Evolutionary conservation across 2,113 vertebrate genomes (phyloP).

Genomic region (Aldabrachelys gigantea): DNA sequence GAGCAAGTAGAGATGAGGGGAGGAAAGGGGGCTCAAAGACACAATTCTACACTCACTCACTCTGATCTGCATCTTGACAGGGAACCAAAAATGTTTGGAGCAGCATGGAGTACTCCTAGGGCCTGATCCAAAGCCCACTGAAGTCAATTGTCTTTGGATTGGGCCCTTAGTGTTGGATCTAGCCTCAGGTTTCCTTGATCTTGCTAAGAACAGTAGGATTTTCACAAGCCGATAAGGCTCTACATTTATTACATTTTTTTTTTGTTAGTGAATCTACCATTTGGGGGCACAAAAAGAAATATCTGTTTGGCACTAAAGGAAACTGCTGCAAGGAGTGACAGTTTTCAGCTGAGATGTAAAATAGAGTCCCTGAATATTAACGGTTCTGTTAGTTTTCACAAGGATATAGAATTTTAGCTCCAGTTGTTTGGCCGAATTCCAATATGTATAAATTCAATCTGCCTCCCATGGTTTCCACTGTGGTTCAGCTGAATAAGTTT

Average conservation of each 20-base stretch:
- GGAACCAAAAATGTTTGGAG: not conserved
- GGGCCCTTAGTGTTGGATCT: not conserved
- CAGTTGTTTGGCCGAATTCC: not conserved
- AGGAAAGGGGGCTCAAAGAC: not conserved
- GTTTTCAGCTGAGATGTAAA: not conserved
- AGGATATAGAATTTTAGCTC: not conserved
- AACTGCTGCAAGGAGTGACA: not conserved
- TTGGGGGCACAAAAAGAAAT: not conserved
- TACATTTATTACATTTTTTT: not conserved
- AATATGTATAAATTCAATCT: not conserved
- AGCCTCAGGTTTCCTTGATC: not conserved
- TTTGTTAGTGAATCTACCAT: not conserved
- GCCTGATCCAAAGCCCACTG: not conserved
- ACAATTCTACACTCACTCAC: not conserved
- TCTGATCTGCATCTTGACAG: not conserved
- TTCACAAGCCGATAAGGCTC: not conserved
- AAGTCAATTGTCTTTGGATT: not conserved
- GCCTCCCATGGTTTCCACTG: not conserved
- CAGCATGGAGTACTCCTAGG: not conserved
- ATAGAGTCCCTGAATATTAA: not conserved
- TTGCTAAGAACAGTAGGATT: not conserved
- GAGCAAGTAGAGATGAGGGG: not conserved
- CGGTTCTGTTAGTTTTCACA: not conserved
- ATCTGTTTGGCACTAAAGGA: not conserved
- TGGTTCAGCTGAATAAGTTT: not conserved